Evolutionary conservation across 2,888 invertebrate genomes (phyloP), one percentile per base, ranked within the genome.

Genomic region (Anthoptus insignis): DNA sequence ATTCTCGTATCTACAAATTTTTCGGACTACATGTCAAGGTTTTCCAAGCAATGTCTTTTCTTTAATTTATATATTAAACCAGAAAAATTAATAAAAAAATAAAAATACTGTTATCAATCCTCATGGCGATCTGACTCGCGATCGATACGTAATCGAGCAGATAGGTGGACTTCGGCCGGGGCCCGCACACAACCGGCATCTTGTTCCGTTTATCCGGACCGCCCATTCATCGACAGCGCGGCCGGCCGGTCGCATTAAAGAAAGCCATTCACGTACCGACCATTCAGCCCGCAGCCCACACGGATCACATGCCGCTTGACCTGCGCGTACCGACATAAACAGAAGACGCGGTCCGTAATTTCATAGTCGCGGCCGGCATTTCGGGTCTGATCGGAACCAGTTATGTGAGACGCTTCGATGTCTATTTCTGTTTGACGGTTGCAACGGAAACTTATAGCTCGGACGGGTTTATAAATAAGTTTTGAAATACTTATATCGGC

Each of bases 251-350:
- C 32, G 54, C 49, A 67, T 52, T 75, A 77, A 81, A 82, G 80
- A 73, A 73, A 69, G 66, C 78, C 83, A 83, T 86, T 85, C 83
- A 82, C 73, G 66, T 61, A 59, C 67, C 72, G 71, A 66, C 71
- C 77, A 80, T 78, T 76, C 66, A 73, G 66, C 21, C 77, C n/a
- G n/a, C n/a, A 73, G 72, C 82, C 84, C 83, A 84, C 83, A 79
- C 81, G 66, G 74, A 73, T 76, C 76, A 76, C 75, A 66, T 72
- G 72, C 59, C 68, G 63, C 68, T 63, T 71, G 76, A 72, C 72
- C 75, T 52, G 69, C 34, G 70, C 57, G 68, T 64, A 58, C 59
- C 45, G 50, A 64, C 34, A 47, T 34, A 19, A 34, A 58, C 47
- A 58, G 24, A 32, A 49, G 47, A 58, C 47, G 32, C 34, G 5